These are phyloP conservation scores for Melitaea athalia DNA, from an alignment of 2,888 invertebrate genomes.

Conservation along the genomic window DNA sequence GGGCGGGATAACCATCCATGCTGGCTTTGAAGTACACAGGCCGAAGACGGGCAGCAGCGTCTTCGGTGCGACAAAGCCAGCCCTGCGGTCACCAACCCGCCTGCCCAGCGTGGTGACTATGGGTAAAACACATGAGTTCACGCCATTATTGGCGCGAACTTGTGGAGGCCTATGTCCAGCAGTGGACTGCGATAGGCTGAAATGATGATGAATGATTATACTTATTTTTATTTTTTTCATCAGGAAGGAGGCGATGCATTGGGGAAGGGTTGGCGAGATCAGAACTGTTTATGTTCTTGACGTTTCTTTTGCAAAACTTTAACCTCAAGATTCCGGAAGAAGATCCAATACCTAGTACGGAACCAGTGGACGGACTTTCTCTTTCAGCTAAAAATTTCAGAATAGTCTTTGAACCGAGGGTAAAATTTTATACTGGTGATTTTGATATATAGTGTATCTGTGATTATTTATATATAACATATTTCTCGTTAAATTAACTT, in stretches of 20 bases:
- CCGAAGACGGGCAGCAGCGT: no score
- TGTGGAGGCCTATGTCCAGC: no score
- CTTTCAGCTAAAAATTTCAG: conserved; percentile 81
- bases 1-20: no score
- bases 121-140: no score
- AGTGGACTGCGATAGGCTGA: no score
- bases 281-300: conserved; percentile 89
- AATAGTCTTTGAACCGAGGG: conserved; percentile 64
- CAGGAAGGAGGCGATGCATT: conserved; percentile 90
- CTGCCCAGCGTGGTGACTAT: no score
- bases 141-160: no score
- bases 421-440: background rate
- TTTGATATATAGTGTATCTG: background rate
- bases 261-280: conserved; percentile 88
- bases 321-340: conserved; percentile 60
- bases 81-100: no score
- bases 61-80: no score
- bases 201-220: no score
- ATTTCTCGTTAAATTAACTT: no score
- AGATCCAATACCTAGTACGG: conserved; percentile 66
- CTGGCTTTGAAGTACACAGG: no score
- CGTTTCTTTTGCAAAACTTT: conserved; percentile 88
- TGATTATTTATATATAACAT: background rate
- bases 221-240: conserved; percentile 39
- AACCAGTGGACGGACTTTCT: conserved; percentile 81